Evolutionary conservation across 2,113 vertebrate species (phyloP).

Genomic region (Azemiops feae): DNA sequence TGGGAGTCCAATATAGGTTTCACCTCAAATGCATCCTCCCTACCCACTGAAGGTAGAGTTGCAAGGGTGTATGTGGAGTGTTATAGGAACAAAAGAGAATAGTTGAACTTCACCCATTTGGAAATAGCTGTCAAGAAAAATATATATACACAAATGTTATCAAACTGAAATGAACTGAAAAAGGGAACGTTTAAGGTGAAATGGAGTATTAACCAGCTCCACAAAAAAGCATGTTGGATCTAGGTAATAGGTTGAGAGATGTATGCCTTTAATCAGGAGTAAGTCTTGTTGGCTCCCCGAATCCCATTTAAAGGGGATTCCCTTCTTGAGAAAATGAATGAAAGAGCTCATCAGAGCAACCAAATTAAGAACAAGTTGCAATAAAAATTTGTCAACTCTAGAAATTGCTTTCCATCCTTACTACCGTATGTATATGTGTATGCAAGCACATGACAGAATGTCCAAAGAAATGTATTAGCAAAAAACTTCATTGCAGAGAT

Average conservation of each 20-base stretch:
- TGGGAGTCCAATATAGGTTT: not conserved
- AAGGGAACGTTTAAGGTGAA: not conserved
- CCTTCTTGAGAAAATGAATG: not conserved
- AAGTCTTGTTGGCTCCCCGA: not conserved
- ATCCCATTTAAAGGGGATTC: not conserved
- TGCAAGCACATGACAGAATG: not conserved
- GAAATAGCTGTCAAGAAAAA: not conserved
- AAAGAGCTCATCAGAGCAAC: not conserved
- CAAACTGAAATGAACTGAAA: not conserved
- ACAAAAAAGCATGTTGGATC: not conserved
- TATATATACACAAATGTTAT: not conserved
- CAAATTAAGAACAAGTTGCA: not conserved
- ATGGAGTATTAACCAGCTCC: not conserved
- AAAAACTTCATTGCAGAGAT: not conserved
- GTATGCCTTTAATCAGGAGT: not conserved
- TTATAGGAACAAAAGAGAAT: not conserved
- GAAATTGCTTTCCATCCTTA: not conserved
- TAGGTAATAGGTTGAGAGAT: not conserved
- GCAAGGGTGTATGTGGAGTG: not conserved
- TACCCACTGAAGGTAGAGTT: not conserved
- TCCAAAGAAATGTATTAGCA: not conserved
- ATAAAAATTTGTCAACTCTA: not conserved
- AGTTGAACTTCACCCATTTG: not conserved
- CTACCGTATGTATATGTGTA: not conserved
- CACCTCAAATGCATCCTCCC: not conserved